Base-by-base conservation (phyloP, 2,797 vertebrate species). In the Dipus sagitta region DNA sequence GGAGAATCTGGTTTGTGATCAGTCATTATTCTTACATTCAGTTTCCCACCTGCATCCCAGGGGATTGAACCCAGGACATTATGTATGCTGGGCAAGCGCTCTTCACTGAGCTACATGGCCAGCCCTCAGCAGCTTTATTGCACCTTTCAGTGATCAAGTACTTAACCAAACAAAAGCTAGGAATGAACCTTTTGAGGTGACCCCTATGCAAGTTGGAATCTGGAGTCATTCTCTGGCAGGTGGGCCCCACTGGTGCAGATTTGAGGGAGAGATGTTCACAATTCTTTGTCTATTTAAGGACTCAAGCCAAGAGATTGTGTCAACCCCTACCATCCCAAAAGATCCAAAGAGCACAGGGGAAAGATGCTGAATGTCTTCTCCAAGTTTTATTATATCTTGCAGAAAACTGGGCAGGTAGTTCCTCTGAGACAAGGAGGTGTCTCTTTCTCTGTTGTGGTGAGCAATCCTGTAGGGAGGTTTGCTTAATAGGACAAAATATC, bases 401-500 rank as follows among this genome's bases (percentile, higher is more conserved):
- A 76, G 67, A 62, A 77, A 64, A 67, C 26, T 70, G 24, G 83
- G 70, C 23, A 30, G 90, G 80, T 77, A 88, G 83, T 95, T 94
- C 68, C 67, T 91, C 42, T 81, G 68, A 95, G 60, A 78, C 54
- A 81, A 2, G 52, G 60, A 81, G 60, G 47, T 52, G 4, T 80
- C 28, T 30, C 26, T 68, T 84, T 68, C 65, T 67, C 77, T 79
- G 60, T 78, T 30, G 5, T 26, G 74, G 0, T 14, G 12, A 95
- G 93, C 78, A 84, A 21, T 47, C 72, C 78, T 94, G 81, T 83
- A 72, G 88, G 92, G 80, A 87, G 83, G 38, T 96, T 97, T 95
- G 81, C 93, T 76, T 93, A 95, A 96, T 68, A 94, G 92, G 89
- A 97, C 88, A 88, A 67, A 97, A 96, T 96, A 92, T 90, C 83